Evolutionary conservation across 2,888 invertebrate species (phyloP).

Genomic region (Acleris laterana): DNA sequence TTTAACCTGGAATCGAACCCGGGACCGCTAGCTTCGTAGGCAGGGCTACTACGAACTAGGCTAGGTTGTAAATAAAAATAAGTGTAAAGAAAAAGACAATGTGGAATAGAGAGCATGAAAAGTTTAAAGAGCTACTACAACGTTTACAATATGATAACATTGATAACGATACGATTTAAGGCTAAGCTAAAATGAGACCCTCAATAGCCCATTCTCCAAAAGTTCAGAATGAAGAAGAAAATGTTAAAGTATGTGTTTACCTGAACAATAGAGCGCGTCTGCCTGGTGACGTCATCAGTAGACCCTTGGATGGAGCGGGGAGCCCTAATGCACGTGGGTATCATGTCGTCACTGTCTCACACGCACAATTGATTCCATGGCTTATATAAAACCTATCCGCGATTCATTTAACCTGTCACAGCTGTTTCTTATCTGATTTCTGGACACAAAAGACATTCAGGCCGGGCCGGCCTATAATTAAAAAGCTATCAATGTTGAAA

Average conservation of each 20-base stretch:
- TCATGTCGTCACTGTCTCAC: constrained; percentile 72
- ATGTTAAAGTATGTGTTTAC: constrained; percentile 59
- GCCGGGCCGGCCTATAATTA: not conserved
- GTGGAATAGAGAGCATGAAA: too few relatives aligned
- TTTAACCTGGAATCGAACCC: too few relatives aligned
- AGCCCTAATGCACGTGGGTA: constrained; percentile 89
- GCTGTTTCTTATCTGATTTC: constrained; percentile 34
- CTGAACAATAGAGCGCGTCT: constrained; percentile 89
- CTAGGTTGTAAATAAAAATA: too few relatives aligned
- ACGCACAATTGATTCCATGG: constrained; percentile 27
- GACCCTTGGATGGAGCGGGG: constrained; percentile 89
- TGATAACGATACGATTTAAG: too few relatives aligned
- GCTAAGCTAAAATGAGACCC: not conserved
- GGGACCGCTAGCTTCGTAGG: too few relatives aligned
- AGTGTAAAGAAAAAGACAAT: too few relatives aligned
- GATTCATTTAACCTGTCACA: constrained; percentile 2
- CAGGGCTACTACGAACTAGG: too few relatives aligned
- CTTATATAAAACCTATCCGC: not conserved
- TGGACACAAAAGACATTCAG: constrained; percentile 37
- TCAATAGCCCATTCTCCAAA: not conserved
- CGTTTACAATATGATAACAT: too few relatives aligned
- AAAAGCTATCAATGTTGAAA: constrained; percentile 1
- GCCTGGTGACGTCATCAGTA: constrained; percentile 89
- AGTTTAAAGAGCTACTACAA: too few relatives aligned
- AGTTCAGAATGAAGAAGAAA: not conserved